Evolutionary conservation across 2,888 invertebrate species (phyloP), one percentile per base, ranked within the genome.

Genomic region (Aquatica leii): DNA sequence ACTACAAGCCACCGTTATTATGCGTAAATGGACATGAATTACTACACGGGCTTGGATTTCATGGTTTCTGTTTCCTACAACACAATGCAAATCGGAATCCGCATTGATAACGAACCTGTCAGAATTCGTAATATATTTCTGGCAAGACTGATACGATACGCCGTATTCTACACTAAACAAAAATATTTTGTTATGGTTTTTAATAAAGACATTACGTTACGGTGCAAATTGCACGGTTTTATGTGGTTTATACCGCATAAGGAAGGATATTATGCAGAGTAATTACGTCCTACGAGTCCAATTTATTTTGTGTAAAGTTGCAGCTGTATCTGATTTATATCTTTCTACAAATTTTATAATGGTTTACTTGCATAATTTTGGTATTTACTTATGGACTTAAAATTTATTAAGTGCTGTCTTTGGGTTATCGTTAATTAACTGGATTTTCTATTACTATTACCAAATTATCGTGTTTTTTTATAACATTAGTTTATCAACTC

Each of bases 1-100:
- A 55, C 62, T 18, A 51, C 46, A 55, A 59, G 54, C 63, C 63
- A 59, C 63, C 34, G 55, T 55, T 62, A 63, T 63, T 63, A 63
- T 63, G 50, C 63, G 59, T 63, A 59, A 63, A 63, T 55, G 59
- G 55, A 51, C 63, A 50, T 63, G 59, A 63, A 63, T 63, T 63
- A 63, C 41, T 50, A 55, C 21, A 49, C 54, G 54, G 53, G 51
- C 34, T 50, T 35, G 40, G 53, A 54, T 54, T 54, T 54, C 53
- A 54, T 55, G 31, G 59, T 59, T 63, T 24, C 50, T 35, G 59
- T 55, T 63, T 63, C 63, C 63, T 59, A 41, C 37, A 41, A 41
- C 21, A 53, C 59, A 59, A 63, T 63, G 58, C 55, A 63, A 55
- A 63, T 60, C 54, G 54, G 60, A 49, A 49, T 55, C 15, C 49